These are phyloP conservation scores for Eulemur rubriventer DNA, from an alignment of 2,797 vertebrate genomes.

Conservation along the genomic window DNA sequence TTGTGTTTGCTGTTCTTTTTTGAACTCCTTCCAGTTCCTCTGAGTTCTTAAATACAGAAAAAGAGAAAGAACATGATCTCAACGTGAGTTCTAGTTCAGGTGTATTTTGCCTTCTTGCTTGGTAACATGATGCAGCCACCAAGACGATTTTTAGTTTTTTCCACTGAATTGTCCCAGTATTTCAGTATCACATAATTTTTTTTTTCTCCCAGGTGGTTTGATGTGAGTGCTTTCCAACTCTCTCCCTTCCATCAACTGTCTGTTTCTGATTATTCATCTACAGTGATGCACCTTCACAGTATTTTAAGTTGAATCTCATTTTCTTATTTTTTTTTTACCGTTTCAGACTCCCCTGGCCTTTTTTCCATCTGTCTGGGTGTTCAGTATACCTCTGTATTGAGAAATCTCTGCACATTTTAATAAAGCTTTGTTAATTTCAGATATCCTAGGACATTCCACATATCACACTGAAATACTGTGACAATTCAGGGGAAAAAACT, in stretches of 20 bases:
- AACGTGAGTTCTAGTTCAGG: background rate
- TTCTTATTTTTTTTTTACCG: background rate
- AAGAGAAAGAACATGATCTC: background rate
- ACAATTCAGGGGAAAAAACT: background rate
- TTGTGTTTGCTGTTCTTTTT: conserved; percentile 38
- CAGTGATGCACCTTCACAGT: background rate
- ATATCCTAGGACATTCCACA: background rate
- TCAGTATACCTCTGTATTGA: background rate
- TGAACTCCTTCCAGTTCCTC: conserved; percentile 27
- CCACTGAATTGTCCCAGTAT: background rate
- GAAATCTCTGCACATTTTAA: background rate
- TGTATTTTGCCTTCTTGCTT: background rate
- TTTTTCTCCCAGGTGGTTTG: background rate
- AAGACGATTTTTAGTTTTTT: background rate
- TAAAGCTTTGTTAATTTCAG: background rate
- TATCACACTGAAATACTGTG: background rate
- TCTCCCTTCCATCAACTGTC: background rate
- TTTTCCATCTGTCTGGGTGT: background rate
- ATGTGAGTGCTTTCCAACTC: conserved; percentile 21
- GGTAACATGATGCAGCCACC: background rate
- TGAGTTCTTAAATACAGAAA: background rate
- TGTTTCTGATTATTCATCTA: conserved; percentile 50
- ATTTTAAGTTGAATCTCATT: conserved; percentile 45
- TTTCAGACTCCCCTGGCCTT: background rate
- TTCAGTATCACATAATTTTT: conserved; percentile 17